phyloP scores from a whole-genome alignment of 2,888 invertebrate species.

The Cylloceria caligata region DNA sequence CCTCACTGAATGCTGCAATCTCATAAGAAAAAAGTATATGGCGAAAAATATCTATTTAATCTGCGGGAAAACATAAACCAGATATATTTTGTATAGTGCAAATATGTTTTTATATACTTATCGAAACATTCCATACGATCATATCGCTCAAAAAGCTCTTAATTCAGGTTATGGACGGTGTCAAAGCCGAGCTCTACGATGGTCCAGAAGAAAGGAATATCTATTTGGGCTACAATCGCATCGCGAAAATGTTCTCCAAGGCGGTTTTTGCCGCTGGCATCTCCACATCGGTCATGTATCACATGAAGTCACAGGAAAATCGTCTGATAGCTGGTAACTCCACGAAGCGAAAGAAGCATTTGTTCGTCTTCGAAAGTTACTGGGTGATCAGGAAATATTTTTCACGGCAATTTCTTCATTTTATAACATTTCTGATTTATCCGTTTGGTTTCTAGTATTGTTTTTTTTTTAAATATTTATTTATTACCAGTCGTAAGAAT shows the following conservation, averaged over 20 bases:
- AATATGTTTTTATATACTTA: conserved; percentile 50
- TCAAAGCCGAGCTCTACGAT: conserved; percentile 23
- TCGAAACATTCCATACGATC: conserved; percentile 60
- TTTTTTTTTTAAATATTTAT: neutral
- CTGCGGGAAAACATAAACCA: too few relatives aligned
- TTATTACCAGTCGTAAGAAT: neutral
- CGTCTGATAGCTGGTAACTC: conserved; percentile 40
- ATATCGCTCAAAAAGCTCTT: conserved; percentile 54
- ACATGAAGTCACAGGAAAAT: conserved; percentile 38
- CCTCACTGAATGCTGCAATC: neutral
- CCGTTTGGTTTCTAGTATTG: neutral
- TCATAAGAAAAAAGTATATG: too few relatives aligned
- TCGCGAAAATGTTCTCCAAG: conserved; percentile 58
- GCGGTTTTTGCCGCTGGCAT: conserved; percentile 9
- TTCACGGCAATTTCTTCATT: neutral
- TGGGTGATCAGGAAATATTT: neutral
- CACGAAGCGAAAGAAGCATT: conserved; percentile 20
- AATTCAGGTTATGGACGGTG: conserved; percentile 5
- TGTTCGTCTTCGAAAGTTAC: conserved; percentile 12
- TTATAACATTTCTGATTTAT: neutral
- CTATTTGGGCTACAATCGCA: conserved; percentile 64
- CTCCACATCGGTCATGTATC: conserved; percentile 21
- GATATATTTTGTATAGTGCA: too few relatives aligned
- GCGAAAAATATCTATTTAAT: neutral
- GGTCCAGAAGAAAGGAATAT: conserved; percentile 59